Evolutionary conservation across 2,888 invertebrate genomes (phyloP), one percentile per base, ranked within the genome.

Genomic region (Acrobasis repandana): DNA sequence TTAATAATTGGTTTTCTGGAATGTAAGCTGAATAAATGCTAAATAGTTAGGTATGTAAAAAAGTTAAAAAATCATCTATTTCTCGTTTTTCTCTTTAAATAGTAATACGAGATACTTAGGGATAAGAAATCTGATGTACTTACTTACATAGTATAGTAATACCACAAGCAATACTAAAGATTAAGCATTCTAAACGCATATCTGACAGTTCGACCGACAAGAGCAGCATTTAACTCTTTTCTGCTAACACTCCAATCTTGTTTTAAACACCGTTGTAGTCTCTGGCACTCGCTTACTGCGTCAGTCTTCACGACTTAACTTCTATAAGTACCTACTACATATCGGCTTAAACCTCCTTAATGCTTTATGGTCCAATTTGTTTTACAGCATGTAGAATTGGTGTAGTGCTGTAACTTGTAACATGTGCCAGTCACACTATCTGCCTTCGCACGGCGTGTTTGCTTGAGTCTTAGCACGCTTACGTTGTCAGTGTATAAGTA

Each of bases 361-460:
- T 49, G 48, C 28, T 58, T 47, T 47, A 36, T 57, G 20, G 38
- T 46, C 43, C 14, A n/a, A 43, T 33, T 58, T 14, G 15, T 50
- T 51, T 20, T 51, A 43, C 33, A 46, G 9, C 52, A 15, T 36
- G 33, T 33, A n/a, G 33, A 2, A 15, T 9, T 9, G 28, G 28
- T 11, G 11, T n/a, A 9, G 48, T 49, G 20, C n/a, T 50, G 50
- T 18, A 38, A 50, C 47, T 34, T 20, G 52, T 52, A 38, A 50
- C 47, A 48, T 20, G 52, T 52, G 47, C 38, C 59, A 51, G 59
- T 52, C 54, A 16, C 54, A 61, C 56, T 64, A 51, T 60, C 54
- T 56, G 65, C 63, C 67, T 67, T 69, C 64, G 51, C 62, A 61
- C 65, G 60, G 60, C 65, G 63, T 81, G 70, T 80, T 81, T 82